Evolutionary conservation across 2,888 invertebrate species (phyloP).

Genomic region (Watsonalla binaria): DNA sequence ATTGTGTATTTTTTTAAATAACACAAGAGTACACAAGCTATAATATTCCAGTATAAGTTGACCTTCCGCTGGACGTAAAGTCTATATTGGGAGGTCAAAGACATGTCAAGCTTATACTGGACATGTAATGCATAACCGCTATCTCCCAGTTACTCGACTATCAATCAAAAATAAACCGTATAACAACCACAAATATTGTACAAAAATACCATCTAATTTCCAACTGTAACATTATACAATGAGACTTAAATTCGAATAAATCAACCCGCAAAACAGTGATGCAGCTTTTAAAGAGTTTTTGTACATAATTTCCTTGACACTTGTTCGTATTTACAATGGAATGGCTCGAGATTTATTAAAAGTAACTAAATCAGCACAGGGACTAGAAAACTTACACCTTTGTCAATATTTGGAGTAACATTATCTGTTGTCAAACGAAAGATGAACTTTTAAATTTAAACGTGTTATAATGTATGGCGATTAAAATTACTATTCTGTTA

Average conservation of each 20-base stretch:
- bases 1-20: no score
- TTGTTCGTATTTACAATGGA: slow-evolving; percentile 75
- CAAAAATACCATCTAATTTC: neutral
- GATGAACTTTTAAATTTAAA: neutral
- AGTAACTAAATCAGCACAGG: slow-evolving; percentile 62
- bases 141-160: no score
- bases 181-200: no score
- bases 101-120: no score
- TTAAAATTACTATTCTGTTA: neutral
- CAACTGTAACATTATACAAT: neutral
- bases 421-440: slow-evolving; percentile 30
- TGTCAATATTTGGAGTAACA: slow-evolving; percentile 23
- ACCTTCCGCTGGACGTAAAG: no score
- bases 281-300: slow-evolving; percentile 8
- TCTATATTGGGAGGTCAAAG: no score
- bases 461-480: neutral
- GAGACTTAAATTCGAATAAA: neutral
- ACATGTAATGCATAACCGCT: no score
- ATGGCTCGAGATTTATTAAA: slow-evolving; percentile 34
- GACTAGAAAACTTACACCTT: slow-evolving; percentile 58
- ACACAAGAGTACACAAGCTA: no score
- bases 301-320: slow-evolving; percentile 60
- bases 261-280: slow-evolving; percentile 56
- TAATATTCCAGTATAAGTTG: no score
- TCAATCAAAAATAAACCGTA: no score